Conservation (phyloP, 2,888 invertebrate species). For the Pseudococcus longispinus region DNA sequence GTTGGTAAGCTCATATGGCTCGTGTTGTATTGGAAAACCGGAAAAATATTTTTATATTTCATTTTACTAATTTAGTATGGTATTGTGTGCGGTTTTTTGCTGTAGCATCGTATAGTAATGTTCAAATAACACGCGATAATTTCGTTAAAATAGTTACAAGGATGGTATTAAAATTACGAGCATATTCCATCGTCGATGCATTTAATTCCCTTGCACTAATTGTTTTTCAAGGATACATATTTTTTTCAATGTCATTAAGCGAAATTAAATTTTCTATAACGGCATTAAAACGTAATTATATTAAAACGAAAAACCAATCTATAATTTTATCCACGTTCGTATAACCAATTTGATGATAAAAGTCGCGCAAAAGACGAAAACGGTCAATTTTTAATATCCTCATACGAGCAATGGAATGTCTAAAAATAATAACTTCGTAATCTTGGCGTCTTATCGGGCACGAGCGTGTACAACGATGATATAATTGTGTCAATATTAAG, state of each 20-base stretch:
- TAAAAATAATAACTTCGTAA: not conserved
- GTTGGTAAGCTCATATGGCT: not conserved
- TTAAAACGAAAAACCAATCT: not conserved
- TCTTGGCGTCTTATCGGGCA: not conserved
- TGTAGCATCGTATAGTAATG: not conserved
- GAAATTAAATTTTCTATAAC: not conserved
- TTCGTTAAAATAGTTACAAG: slow-evolving; percentile 23
- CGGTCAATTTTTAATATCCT: not conserved
- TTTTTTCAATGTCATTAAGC: slow-evolving; percentile 11
- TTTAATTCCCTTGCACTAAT: slow-evolving; percentile 28
- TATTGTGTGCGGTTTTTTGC: not conserved
- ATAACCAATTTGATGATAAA: not conserved
- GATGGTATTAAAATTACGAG: slow-evolving; percentile 17
- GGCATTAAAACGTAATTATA: not conserved
- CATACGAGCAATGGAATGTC: not conserved
- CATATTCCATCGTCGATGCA: not conserved
- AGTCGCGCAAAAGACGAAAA: not conserved
- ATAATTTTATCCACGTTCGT: not conserved
- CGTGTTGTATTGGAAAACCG: not conserved
- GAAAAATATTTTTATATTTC: slow-evolving; percentile 2
- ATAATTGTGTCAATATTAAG: slow-evolving; percentile 34
- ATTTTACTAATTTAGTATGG: not conserved
- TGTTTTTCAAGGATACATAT: slow-evolving; percentile 17
- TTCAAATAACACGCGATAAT: slow-evolving; percentile 14
- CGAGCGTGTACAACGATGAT: slow-evolving; percentile 11